Conservation (phyloP, 2,113 vertebrate genomes). For the Bostrychus sinensis region DNA sequence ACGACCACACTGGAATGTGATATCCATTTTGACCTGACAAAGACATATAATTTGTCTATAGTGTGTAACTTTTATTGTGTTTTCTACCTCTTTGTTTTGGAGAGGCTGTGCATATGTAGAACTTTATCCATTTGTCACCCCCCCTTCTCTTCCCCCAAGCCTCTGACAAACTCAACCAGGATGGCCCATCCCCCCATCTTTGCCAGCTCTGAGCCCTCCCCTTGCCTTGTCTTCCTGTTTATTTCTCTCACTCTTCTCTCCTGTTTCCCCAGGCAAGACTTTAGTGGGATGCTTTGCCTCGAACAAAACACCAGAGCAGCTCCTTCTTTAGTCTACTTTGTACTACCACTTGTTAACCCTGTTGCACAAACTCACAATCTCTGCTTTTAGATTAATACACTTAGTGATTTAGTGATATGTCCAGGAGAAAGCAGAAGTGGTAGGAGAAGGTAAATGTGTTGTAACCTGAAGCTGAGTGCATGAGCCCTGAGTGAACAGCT, state of each 20-base stretch:
- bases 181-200: constrained; percentile 53
- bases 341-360: constrained; percentile 6
- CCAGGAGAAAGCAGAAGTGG: constrained; percentile 73
- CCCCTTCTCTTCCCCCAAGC: constrained; percentile 33
- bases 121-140: constrained; percentile 19
- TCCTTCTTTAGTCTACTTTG: constrained; percentile 7
- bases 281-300: constrained; percentile 37
- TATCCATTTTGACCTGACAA: constrained; percentile 12
- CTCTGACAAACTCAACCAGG: constrained; percentile 54
- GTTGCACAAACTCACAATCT: background rate
- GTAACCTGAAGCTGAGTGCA: constrained; percentile 69
- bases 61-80: constrained; percentile 44
- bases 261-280: constrained; percentile 55
- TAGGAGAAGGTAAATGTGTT: constrained; percentile 73
- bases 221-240: constrained; percentile 76
- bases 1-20: constrained; percentile 6
- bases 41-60: constrained; percentile 32
- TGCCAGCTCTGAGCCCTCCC: constrained; percentile 35
- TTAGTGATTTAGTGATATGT: constrained; percentile 5
- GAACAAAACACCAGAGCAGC: constrained; percentile 45
- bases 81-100: constrained; percentile 65
- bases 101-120: constrained; percentile 49
- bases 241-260: constrained; percentile 58
- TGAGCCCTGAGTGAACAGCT: constrained; percentile 70
- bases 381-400: background rate